phyloP scores from a whole-genome alignment of 2,888 invertebrate genomes.

The Chrysolina americana region DNA sequence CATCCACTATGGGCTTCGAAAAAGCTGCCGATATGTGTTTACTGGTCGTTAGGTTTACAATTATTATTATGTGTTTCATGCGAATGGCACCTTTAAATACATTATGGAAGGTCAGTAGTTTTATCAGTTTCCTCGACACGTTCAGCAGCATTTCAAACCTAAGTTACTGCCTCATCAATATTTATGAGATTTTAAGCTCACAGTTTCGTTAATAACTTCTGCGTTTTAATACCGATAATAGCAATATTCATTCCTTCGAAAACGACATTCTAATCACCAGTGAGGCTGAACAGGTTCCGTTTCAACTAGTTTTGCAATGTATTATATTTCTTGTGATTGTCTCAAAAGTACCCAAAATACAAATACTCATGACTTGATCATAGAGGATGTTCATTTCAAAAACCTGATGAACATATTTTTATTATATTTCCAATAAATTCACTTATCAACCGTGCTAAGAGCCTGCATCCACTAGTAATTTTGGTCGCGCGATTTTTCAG shows the following conservation, averaged over 20 bases:
- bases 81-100: not conserved
- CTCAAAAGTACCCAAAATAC: not conserved
- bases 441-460: too few relatives aligned
- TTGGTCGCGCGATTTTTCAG: too few relatives aligned
- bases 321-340: not conserved
- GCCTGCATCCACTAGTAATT: too few relatives aligned
- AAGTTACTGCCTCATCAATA: not conserved
- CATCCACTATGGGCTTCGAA: too few relatives aligned
- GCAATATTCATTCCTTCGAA: not conserved
- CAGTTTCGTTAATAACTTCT: not conserved
- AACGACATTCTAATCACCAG: not conserved
- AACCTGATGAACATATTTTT: too few relatives aligned
- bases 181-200: constrained; percentile 4
- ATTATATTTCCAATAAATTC: too few relatives aligned
- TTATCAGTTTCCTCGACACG: not conserved
- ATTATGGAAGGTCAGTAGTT: not conserved
- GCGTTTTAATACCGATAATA: not conserved
- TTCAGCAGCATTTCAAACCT: not conserved
- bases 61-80: not conserved
- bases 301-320: not conserved
- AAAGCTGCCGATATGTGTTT: too few relatives aligned
- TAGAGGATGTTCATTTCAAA: too few relatives aligned
- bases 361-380: too few relatives aligned
- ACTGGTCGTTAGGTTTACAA: not conserved
- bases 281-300: not conserved